Base-by-base conservation (phyloP, 2,797 vertebrate species). In the Myotis myotis region DNA sequence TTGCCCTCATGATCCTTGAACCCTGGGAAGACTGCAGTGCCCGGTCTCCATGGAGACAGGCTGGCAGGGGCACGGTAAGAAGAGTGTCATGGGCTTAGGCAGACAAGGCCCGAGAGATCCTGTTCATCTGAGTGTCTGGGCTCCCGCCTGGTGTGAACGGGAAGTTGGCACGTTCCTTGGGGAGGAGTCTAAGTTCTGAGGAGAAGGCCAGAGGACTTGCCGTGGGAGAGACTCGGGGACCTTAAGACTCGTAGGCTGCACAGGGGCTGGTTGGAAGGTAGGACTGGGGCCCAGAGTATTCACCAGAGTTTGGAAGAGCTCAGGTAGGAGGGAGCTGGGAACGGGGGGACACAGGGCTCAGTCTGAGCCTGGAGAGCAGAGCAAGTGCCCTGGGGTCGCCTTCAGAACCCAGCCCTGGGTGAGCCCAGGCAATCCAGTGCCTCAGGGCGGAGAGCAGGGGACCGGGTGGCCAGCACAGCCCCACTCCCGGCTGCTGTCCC, bases 381-480 rank as follows among this genome's bases (percentile, higher is more conserved):
- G 86, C 0, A 0, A 1, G 6, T 76, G 15, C 3, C 28, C 36
- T 25, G 20, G 53, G 7, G 38, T 25, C 1, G 20, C 41, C 11
- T 0, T 44, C 12, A 7, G 25, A 44, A 62, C 57, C 41, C 41
- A 22, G 20, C 38, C 0, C 8, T 55, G 23, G 20, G 38, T n/a
- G 23, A 47, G 47, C 57, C 85, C 20, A 36, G 68, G 28, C 13
- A 70, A 7, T 25, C 51, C 12, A 51, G 20, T 36, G 44, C 72
- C 33, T 51, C 6, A 0, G 15, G 47, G 86, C 25, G n/a, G 25
- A 55, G n/a, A 30, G 16, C 70, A 30, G 83, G 62, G 51, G 28
- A 30, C 23, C 10, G 0, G 17, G 71, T 8, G 71, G 6, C n/a
- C 62, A 33, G 51, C 28, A 25, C 2, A 41, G 41, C 5, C 25